Base-by-base conservation (phyloP, 2,113 vertebrate genomes). In the Orycteropus afer region DNA sequence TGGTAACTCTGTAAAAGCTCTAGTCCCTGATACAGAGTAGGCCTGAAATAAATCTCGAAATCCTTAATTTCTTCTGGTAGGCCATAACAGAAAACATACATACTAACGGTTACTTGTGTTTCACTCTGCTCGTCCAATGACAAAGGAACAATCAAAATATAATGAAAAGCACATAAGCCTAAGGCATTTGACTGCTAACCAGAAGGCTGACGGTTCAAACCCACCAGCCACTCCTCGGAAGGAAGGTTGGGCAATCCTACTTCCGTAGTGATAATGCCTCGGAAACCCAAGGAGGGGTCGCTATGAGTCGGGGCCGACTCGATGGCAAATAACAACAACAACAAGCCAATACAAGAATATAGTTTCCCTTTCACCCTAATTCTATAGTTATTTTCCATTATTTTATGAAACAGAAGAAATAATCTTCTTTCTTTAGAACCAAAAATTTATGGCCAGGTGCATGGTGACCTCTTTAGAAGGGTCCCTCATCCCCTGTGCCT, bases 351-450 rank as follows among this genome's bases (percentile, higher is more conserved):
- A 74, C 13, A 81, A 65, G 14, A 74, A 29, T 14, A 53, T 2
- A 12, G n/a, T 34, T 9, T 6, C 29, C 83, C 37, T 84, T 20
- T 49, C 18, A 87, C 8, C 13, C 7, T 2, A 27, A 4, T 57
- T 47, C 85, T 93, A 2, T 63, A 27, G 73, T 69, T 61, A 82
- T 81, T 86, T 74, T 11, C 85, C 7, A 45, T 71, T 85, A 90
- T 29, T 67, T 65, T 27, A 92, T 86, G 77, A 81, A 51, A 53
- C 11, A 37, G 61, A n/a, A 83, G 76, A 34, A 27, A 65, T 5
- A 61, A 10, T 45, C 20, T 34, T 78, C 13, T 65, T 89, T 47
- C 14, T 55, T 59, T 37, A 25, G 42, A 59, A 57, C 8, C 23
- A 67, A 4, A 32, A 63, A 93, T 20, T 18, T 23, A 76, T 2